phyloP scores from a whole-genome alignment of 2,797 vertebrate genomes.

The Gymnothorax reevesii region DNA sequence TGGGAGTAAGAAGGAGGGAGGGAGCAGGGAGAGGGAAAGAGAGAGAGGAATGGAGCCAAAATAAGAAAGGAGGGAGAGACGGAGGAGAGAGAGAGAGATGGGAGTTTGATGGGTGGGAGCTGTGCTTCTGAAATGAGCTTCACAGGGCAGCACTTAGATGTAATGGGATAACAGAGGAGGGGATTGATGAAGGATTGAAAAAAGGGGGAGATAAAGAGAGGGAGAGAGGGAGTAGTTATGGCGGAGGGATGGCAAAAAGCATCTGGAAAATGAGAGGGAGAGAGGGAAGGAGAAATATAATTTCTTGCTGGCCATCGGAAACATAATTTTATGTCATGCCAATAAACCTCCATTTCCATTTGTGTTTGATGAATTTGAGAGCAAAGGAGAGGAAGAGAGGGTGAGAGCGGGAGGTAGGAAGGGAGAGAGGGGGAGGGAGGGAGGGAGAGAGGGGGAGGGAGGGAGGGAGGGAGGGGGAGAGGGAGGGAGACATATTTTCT shows the following conservation, averaged over 20 bases:
- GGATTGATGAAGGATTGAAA: neutral
- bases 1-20: conserved; percentile 11
- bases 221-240: too few species aligned
- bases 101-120: neutral
- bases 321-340: conserved; percentile 50
- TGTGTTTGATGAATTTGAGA: neutral
- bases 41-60: neutral
- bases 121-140: neutral
- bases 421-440: conserved; percentile 24
- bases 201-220: neutral
- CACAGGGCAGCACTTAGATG: neutral
- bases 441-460: conserved; percentile 50
- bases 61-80: conserved; percentile 42
- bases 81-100: conserved; percentile 33
- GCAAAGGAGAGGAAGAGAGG: neutral
- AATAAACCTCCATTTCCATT: neutral
- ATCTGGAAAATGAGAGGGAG: neutral
- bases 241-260: too few species aligned
- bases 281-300: conserved; percentile 57
- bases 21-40: neutral
- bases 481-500: conserved; percentile 51
- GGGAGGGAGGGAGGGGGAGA: conserved; percentile 52
- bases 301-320: conserved; percentile 10
- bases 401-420: conserved; percentile 62
- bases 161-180: neutral